Conservation (phyloP, 2,888 invertebrate species). For the Cheilosia urbana region DNA sequence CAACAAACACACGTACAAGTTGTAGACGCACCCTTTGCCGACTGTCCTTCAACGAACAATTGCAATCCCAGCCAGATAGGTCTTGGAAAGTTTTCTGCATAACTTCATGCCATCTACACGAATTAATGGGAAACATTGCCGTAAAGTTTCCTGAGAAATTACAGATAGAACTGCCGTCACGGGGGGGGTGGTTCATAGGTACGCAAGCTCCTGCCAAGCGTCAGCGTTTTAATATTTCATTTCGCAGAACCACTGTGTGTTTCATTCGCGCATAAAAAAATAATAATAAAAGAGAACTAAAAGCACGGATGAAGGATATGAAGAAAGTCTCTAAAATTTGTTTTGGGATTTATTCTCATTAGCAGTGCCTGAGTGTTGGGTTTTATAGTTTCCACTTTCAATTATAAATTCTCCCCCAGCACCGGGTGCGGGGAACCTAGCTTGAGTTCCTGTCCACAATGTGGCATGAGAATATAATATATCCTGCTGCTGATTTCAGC, state of each 20-base stretch:
- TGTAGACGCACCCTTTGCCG: no score
- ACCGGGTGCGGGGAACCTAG: neutral
- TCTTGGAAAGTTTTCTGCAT: neutral
- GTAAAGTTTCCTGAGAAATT: neutral
- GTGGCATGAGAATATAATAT: neutral
- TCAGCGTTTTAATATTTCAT: constrained; percentile 3
- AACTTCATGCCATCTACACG: neutral
- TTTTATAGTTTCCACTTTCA: constrained; percentile 2
- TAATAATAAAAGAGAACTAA: neutral
- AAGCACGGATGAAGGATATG: neutral
- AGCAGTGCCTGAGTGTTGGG: constrained; percentile 8
- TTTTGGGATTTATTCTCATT: constrained; percentile 15
- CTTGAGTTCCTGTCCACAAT: neutral
- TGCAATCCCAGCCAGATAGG: neutral
- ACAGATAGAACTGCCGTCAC: neutral
- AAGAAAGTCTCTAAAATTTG: constrained; percentile 1
- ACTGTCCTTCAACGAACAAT: neutral
- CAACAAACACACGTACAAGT: no score
- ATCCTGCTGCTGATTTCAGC: neutral
- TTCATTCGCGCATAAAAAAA: neutral
- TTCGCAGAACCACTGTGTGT: neutral
- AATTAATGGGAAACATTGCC: neutral
- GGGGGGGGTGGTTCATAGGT: neutral
- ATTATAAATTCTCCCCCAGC: neutral
- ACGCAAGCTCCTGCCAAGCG: neutral